Base-by-base conservation (phyloP, 2,797 vertebrate species). In the Danio aesculapii region DNA sequence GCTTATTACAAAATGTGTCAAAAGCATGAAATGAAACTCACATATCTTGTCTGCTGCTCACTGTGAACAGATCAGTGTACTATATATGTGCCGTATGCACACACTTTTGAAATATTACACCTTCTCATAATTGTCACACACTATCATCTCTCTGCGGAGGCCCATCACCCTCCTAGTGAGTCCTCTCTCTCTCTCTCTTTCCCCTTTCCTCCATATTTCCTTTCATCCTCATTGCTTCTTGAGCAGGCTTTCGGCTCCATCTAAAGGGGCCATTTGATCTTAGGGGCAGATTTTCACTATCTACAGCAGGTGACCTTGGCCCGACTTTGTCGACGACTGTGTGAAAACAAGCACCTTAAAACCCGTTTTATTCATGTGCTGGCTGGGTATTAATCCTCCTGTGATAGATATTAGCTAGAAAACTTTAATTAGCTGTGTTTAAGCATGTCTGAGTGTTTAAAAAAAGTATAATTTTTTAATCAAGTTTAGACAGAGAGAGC, bases 251-350 rank as follows among this genome's bases (percentile, higher is more conserved):
- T 84, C 14, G 6, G 73, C 70, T 82, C 79, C 10, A 88, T 89
- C 86, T 84, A 64, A 79, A 81, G 86, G 79, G 84, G 75, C 69
- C 44, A 87, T 92, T 91, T 93, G 87, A 92, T 91, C 86, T 90
- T 83, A 83, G 69, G 85, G 21, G 58, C 75, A 84, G 90, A 90
- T 92, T 87, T 86, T 82, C 86, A 88, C 89, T 88, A 89, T 91
- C 90, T 86, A 62, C 63, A 55, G 58, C 70, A 75, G n/a, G 13
- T 89, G 86, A 92, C 91, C 92, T 91, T 92, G 85, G 8, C 12
- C 49, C 61, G 87, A 77, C 85, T 84, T 86, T 87, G 62, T 67
- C 47, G 30, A 49, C 62, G 16, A 17, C 52, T 63, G 46, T 77
- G 64, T 83, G 62, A 55, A 50, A 79, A 30, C 63, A 71, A 69